These are phyloP conservation scores for Bryconaethiops microstoma DNA, from an alignment of 2,797 vertebrate genomes.

Conservation along the genomic window DNA sequence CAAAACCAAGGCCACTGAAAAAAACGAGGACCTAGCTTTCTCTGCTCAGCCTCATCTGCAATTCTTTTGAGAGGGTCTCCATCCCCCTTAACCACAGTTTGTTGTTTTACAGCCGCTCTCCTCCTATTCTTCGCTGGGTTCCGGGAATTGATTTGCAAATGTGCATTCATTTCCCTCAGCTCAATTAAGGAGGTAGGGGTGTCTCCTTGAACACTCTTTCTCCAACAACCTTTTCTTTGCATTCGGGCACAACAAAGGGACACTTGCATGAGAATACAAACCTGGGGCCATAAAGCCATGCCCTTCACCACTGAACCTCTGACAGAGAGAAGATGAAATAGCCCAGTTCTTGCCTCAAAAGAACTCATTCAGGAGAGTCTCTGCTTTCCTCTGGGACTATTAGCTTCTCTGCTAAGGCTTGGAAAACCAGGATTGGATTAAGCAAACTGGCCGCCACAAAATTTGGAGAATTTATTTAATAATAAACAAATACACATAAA, in stretches of 20 bases:
- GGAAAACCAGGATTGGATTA: constrained; percentile 47
- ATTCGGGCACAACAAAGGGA: constrained; percentile 66
- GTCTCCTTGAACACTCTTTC: constrained; percentile 50
- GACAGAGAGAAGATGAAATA: constrained; percentile 62
- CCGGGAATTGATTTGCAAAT: constrained; percentile 81
- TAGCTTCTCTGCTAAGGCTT: constrained; percentile 48
- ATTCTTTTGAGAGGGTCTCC: constrained; percentile 57
- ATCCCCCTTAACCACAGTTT: constrained; percentile 51
- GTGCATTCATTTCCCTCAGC: constrained; percentile 70
- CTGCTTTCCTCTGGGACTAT: constrained; percentile 53
- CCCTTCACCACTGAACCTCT: constrained; percentile 66
- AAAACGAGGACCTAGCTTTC: constrained; percentile 53
- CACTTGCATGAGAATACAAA: constrained; percentile 77
- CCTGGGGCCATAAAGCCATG: constrained; percentile 65
- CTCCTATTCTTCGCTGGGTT: constrained; percentile 60
- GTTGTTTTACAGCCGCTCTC: constrained; percentile 73
- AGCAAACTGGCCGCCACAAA: constrained; percentile 39
- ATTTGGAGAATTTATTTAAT: constrained; percentile 44
- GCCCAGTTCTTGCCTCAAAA: constrained; percentile 64
- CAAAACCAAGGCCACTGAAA: constrained; percentile 45
- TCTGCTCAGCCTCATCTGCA: constrained; percentile 60
- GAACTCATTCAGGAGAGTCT: constrained; percentile 65
- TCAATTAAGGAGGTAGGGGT: constrained; percentile 66
- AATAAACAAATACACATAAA: constrained; percentile 12
- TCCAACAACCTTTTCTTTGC: constrained; percentile 66